Conservation (phyloP, 2,113 vertebrate species). For the Aviceda subcristata region DNA sequence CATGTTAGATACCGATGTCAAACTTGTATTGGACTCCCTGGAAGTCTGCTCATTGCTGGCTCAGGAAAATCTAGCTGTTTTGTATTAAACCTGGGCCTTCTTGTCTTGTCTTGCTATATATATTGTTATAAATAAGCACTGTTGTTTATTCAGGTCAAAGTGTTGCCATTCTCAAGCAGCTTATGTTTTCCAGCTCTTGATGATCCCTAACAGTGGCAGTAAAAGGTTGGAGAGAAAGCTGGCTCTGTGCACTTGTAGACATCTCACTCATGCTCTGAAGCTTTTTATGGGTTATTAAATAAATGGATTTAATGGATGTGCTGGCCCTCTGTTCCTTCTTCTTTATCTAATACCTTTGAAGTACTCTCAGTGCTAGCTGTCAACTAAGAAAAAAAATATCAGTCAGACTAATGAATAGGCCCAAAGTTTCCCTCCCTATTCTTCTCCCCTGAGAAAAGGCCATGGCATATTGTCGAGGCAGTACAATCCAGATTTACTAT, state of each 20-base stretch:
- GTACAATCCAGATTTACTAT: slow-evolving; percentile 37
- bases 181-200: background rate
- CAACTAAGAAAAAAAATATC: slow-evolving; percentile 56
- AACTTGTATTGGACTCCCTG: background rate
- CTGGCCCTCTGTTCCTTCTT: slow-evolving; percentile 30
- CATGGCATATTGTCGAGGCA: slow-evolving; percentile 7
- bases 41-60: background rate
- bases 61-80: background rate
- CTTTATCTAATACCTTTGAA: slow-evolving; percentile 55
- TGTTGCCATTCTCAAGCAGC: background rate
- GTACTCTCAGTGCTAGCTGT: slow-evolving; percentile 38
- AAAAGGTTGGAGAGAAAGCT: background rate
- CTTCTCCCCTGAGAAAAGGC: slow-evolving; percentile 43
- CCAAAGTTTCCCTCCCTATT: slow-evolving; percentile 36
- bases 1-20: background rate
- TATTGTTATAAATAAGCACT: background rate
- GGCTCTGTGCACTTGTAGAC: background rate
- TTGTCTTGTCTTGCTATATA: background rate
- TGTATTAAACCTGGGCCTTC: background rate
- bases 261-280: slow-evolving; percentile 22
- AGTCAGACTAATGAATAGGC: slow-evolving; percentile 58
- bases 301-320: slow-evolving; percentile 60
- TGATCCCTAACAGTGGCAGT: background rate
- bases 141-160: slow-evolving; percentile 7
- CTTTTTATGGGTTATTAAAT: slow-evolving; percentile 62